Evolutionary conservation across 64 coral and sea anemone genomes (phyloP).

Genomic region (Montipora capricornis): DNA sequence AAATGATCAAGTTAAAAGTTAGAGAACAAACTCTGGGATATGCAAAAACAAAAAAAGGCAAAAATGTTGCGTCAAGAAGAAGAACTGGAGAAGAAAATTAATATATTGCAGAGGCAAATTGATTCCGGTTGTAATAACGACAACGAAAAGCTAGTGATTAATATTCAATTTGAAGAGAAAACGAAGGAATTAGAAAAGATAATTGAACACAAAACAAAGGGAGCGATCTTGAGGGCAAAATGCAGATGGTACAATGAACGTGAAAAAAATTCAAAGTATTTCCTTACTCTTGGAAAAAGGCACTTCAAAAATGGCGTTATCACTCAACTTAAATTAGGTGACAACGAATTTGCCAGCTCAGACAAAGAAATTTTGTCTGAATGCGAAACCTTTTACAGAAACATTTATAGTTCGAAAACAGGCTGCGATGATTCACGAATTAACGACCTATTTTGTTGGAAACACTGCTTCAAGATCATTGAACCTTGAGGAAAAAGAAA

Average conservation of each 20-base stretch:
- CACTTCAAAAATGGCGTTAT: not conserved
- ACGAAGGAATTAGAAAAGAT: no score
- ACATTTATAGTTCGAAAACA: not conserved
- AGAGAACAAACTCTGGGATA: slow-evolving; percentile 36
- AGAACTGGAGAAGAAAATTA: not conserved
- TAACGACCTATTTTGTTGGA: no score
- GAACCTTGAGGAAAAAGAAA: no score
- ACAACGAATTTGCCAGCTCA: no score
- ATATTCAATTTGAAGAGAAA: not conserved
- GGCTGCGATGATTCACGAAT: no score
- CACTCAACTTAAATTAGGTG: not conserved
- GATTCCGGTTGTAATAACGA: no score
- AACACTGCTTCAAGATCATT: no score
- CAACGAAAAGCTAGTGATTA: not conserved
- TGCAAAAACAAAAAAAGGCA: not conserved
- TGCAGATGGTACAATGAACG: no score
- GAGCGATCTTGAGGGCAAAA: no score
- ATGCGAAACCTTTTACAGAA: slow-evolving; percentile 2
- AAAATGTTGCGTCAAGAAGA: slow-evolving; percentile 3
- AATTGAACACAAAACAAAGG: no score
- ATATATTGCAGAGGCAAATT: slow-evolving; percentile 5
- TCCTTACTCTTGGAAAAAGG: no score
- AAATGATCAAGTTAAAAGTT: not conserved
- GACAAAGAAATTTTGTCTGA: not conserved
- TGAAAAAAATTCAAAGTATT: no score